A percentile compares a stretch with the other conserved stretches of the same genome.
phyloP scores from a whole-genome alignment of 2,888 invertebrate species.

The Azorinus chamasolen region DNA sequence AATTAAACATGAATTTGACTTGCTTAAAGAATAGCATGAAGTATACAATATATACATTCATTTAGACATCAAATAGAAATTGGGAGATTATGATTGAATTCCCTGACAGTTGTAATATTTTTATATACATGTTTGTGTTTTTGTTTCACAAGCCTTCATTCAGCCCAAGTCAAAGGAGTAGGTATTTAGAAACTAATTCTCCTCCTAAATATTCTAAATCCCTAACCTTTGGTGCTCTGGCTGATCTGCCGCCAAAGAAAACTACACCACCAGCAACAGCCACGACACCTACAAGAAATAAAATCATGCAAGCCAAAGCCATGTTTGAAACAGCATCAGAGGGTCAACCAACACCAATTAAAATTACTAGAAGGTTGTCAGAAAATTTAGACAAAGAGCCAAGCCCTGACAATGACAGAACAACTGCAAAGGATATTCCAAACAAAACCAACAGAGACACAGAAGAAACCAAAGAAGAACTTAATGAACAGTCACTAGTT shows the following conservation, averaged over 20 bases:
- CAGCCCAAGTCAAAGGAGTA: slow-evolving; percentile 17
- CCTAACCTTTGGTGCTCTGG: too few relatives aligned
- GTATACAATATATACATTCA: too few relatives aligned
- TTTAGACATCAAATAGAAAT: too few relatives aligned
- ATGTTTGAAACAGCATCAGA: slow-evolving; percentile 32
- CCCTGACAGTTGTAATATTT: too few relatives aligned
- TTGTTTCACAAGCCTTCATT: slow-evolving; percentile 16
- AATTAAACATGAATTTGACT: too few relatives aligned
- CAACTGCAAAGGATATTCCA: not conserved
- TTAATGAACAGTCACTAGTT: too few relatives aligned
- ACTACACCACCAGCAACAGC: not conserved
- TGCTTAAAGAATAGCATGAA: too few relatives aligned
- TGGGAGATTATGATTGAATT: too few relatives aligned
- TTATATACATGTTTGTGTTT: too few relatives aligned
- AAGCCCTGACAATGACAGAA: not conserved
- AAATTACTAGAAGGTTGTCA: slow-evolving; percentile 5
- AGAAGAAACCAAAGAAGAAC: too few relatives aligned
- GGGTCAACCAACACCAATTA: slow-evolving; percentile 8
- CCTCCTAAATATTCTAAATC: slow-evolving; percentile 24
- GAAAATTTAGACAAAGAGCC: not conserved
- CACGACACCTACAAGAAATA: not conserved
- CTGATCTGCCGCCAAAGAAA: slow-evolving; percentile 18
- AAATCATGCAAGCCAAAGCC: slow-evolving; percentile 36
- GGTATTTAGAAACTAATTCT: slow-evolving; percentile 33
- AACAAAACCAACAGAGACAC: too few relatives aligned